These are phyloP conservation scores for Dendrolimus houi DNA, from an alignment of 2,888 invertebrate species.

Conservation along the genomic window DNA sequence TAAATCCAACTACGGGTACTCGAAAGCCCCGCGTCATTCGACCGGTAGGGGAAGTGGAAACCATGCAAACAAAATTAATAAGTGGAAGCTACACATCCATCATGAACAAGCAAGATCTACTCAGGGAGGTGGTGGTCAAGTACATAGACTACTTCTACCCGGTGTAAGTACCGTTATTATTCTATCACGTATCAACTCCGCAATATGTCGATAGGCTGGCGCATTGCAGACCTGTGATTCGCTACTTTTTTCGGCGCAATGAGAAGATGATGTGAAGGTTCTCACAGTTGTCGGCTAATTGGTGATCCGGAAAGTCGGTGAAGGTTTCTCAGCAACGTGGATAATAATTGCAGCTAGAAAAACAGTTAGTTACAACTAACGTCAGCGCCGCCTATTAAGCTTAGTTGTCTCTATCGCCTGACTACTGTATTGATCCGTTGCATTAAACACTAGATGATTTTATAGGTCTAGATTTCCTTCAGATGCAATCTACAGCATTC, in stretches of 20 bases:
- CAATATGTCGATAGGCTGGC: constrained; percentile 26
- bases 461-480: constrained; percentile 20
- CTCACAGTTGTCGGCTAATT: constrained; percentile 48
- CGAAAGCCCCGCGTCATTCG: constrained; percentile 43
- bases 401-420: constrained; percentile 48
- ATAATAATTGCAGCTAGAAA: constrained; percentile 52
- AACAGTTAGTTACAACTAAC: constrained; percentile 51
- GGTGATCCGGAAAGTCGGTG: constrained; percentile 68
- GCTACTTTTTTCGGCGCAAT: constrained; percentile 13
- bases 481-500: neutral
- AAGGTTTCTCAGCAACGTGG: constrained; percentile 64
- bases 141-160: constrained; percentile 84
- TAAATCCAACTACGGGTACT: constrained; percentile 47
- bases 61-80: constrained; percentile 76
- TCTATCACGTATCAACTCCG: constrained; percentile 13
- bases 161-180: constrained; percentile 75
- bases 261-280: constrained; percentile 40
- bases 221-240: constrained; percentile 44
- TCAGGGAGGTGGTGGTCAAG: constrained; percentile 82
- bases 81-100: constrained; percentile 79
- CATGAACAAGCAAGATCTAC: constrained; percentile 80
- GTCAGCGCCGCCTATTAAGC: constrained; percentile 61
- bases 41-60: constrained; percentile 45
- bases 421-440: constrained; percentile 64
- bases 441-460: constrained; percentile 39